phyloP scores from a whole-genome alignment of 2,888 invertebrate species.

The Dorcus hopei region DNA sequence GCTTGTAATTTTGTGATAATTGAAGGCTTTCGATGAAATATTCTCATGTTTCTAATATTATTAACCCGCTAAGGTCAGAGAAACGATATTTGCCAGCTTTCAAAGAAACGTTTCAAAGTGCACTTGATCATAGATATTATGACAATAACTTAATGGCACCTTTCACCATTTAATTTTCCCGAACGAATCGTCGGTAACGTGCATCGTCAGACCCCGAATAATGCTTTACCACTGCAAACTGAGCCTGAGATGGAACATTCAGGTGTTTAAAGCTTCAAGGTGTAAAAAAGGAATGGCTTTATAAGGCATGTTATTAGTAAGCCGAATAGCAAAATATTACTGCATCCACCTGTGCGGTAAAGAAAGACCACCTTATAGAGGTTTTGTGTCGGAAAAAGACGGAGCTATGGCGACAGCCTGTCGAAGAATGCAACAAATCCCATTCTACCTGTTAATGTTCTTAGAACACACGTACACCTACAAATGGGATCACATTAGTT shows the following conservation, averaged over 20 bases:
- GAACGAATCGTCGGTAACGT: slow-evolving; percentile 11
- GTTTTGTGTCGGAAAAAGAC: slow-evolving; percentile 32
- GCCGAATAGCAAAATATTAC: slow-evolving; percentile 33
- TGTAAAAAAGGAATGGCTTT: slow-evolving; percentile 46
- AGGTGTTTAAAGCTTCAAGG: slow-evolving; percentile 43
- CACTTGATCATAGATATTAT: slow-evolving; percentile 26
- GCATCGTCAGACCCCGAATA: slow-evolving; percentile 5
- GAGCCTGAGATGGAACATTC: slow-evolving; percentile 33
- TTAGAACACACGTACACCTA: slow-evolving; percentile 18
- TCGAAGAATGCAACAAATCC: slow-evolving; percentile 50
- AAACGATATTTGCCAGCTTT: background rate
- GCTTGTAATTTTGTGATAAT: too few species aligned
- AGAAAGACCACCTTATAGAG: slow-evolving; percentile 21
- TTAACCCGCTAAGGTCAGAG: too few species aligned
- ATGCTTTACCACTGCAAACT: slow-evolving; percentile 27
- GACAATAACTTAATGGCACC: slow-evolving; percentile 27
- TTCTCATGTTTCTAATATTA: too few species aligned
- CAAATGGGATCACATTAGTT: slow-evolving; percentile 6
- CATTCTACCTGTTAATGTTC: slow-evolving; percentile 43
- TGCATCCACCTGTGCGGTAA: slow-evolving; percentile 38
- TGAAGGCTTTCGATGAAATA: too few species aligned
- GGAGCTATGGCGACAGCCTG: slow-evolving; percentile 45
- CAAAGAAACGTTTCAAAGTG: background rate
- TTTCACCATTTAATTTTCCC: slow-evolving; percentile 25
- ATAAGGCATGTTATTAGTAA: slow-evolving; percentile 44